A percentile compares a stretch with the other conserved stretches of the same genome.
Conservation (phyloP, 92 coral and sea anemone genomes). For the Epizoanthus stellaris region DNA sequence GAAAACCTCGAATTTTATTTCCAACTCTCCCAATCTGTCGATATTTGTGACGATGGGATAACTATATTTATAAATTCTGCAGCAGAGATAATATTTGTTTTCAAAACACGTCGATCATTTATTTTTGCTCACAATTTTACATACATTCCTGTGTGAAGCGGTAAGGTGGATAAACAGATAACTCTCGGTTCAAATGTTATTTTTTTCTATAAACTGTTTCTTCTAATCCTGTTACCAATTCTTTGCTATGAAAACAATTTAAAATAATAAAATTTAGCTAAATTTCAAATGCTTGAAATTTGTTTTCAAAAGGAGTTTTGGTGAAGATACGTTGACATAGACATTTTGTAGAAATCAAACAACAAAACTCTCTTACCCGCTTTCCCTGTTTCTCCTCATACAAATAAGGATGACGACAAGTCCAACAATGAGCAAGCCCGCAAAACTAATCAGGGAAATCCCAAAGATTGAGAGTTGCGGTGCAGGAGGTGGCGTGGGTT, state of each 20-base stretch:
- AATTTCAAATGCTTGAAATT: not conserved
- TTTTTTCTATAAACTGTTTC: not conserved
- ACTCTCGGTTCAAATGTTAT: not conserved
- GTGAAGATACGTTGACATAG: not conserved
- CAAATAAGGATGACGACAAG: slow-evolving; percentile 25
- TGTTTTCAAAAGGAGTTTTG: not conserved
- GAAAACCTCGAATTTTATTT: not conserved
- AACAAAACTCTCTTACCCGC: slow-evolving; percentile 18
- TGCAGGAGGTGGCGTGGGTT: not conserved
- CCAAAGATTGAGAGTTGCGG: slow-evolving; percentile 30
- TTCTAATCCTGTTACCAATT: not conserved
- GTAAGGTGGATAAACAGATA: not conserved
- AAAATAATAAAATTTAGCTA: not conserved
- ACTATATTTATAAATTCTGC: not conserved
- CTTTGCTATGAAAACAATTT: not conserved
- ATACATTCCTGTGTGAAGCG: slow-evolving; percentile 40
- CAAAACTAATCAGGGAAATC: slow-evolving; percentile 16
- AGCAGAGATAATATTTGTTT: slow-evolving; percentile 28
- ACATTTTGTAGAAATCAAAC: slow-evolving; percentile 14
- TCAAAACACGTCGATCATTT: not conserved
- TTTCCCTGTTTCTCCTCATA: slow-evolving; percentile 37
- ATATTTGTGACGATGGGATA: not conserved
- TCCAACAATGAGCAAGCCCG: slow-evolving; percentile 18
- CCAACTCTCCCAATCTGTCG: not conserved
- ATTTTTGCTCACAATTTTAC: not conserved